A percentile compares a stretch with the other conserved stretches of the same genome.
Conservation (phyloP, 2,797 vertebrate species). For the Lycodopsis pacificus region DNA sequence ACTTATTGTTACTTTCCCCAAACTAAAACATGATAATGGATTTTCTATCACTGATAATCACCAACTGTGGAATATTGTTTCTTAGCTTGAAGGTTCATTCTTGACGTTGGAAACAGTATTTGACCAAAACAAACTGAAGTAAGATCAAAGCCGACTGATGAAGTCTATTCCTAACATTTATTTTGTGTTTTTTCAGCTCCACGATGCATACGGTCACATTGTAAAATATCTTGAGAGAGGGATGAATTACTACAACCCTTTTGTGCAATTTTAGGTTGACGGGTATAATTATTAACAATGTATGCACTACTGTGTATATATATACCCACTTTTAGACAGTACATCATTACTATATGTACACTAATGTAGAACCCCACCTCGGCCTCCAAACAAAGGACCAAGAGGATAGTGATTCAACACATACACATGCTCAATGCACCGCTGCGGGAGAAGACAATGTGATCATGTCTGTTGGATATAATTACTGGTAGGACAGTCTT, state of each 20-base stretch:
- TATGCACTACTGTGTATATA: neutral
- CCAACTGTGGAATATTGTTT: neutral
- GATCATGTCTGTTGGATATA: conserved; percentile 76
- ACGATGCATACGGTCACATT: neutral
- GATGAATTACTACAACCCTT: neutral
- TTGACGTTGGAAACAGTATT: neutral
- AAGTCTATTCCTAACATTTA: neutral
- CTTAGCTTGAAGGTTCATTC: neutral
- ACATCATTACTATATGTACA: neutral
- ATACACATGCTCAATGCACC: conserved; percentile 26
- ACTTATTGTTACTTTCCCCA: conserved; percentile 1
- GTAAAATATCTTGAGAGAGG: neutral
- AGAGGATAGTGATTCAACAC: conserved; percentile 46
- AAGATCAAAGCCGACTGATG: neutral
- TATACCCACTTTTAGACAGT: neutral
- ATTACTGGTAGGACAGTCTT: conserved; percentile 72
- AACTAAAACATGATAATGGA: neutral
- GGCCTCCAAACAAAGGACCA: conserved; percentile 36
- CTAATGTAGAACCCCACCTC: conserved; percentile 5
- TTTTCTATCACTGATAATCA: conserved; percentile 7
- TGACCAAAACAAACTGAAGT: neutral
- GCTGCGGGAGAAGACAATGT: conserved; percentile 64
- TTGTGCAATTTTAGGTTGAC: neutral
- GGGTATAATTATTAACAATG: neutral
- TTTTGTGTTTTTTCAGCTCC: neutral